Conservation (phyloP, 2,888 invertebrate genomes). For the Germaria angustata region DNA sequence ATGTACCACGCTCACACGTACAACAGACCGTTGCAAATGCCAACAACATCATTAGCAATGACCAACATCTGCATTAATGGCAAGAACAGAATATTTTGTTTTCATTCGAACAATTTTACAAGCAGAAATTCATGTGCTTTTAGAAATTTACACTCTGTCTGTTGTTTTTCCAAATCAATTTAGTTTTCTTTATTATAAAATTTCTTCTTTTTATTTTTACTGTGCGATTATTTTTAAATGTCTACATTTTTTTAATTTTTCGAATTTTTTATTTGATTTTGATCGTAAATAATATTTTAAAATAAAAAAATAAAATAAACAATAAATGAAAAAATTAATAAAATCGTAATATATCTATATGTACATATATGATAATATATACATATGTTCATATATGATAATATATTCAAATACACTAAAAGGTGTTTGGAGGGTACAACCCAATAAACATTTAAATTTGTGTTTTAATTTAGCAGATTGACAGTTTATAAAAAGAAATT, state of each 20-base stretch:
- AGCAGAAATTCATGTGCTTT: constrained; percentile 2
- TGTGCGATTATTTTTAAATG: not conserved
- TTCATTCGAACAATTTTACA: constrained; percentile 22
- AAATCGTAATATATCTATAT: not conserved
- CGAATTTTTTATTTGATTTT: not conserved
- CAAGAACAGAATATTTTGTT: constrained; percentile 8
- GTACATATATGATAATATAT: not conserved
- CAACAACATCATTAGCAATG: constrained; percentile 26
- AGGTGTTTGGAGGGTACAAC: not conserved
- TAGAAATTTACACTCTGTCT: constrained; percentile 6
- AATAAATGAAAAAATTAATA: not conserved
- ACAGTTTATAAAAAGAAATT: too few species aligned
- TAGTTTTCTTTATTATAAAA: not conserved
- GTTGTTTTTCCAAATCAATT: constrained; percentile 17
- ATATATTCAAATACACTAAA: not conserved
- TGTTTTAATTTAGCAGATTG: too few species aligned
- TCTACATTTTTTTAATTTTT: not conserved
- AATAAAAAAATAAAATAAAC: not conserved
- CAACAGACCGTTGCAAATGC: not conserved
- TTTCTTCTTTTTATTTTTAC: not conserved
- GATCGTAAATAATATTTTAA: not conserved
- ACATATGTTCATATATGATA: not conserved
- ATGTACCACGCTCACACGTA: not conserved
- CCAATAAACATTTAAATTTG: not conserved
- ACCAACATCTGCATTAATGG: constrained; percentile 29